These are phyloP conservation scores for Tupaia tana DNA, from an alignment of 2,113 vertebrate species.

Conservation along the genomic window DNA sequence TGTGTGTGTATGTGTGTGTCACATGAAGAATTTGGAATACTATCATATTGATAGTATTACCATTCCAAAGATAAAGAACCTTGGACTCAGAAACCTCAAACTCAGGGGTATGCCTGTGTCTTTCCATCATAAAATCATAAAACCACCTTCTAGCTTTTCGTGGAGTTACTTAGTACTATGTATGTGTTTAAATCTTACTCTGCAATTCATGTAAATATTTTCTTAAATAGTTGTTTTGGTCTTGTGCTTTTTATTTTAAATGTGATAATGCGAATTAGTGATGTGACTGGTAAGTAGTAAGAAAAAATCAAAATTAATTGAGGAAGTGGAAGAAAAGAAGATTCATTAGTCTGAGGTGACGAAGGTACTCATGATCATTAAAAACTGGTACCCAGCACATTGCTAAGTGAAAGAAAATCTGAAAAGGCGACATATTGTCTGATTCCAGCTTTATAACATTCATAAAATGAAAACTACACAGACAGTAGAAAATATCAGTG, in stretches of 20 bases:
- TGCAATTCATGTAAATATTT: not conserved
- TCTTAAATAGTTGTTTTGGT: not conserved
- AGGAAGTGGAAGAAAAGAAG: not conserved
- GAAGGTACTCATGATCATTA: not conserved
- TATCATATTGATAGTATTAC: no score
- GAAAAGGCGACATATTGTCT: fast-evolving
- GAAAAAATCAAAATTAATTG: not conserved
- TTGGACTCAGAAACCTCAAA: not conserved
- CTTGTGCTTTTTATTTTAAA: not conserved
- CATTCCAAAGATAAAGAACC: not conserved
- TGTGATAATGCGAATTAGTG: not conserved
- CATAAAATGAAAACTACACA: not conserved
- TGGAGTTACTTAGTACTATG: not conserved
- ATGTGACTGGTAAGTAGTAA: not conserved
- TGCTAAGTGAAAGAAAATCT: not conserved
- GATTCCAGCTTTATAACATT: not conserved
- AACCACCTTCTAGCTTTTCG: no score
- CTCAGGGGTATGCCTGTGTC: fast-evolving
- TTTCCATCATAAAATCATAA: not conserved
- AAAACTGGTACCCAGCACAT: not conserved
- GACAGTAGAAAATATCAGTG: not conserved
- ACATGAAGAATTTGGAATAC: not conserved
- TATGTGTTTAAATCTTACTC: not conserved
- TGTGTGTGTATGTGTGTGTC: no score
- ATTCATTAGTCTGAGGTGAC: not conserved